phyloP scores from a whole-genome alignment of 1,140 invertebrate genomes.

The Argopecten irradians region DNA sequence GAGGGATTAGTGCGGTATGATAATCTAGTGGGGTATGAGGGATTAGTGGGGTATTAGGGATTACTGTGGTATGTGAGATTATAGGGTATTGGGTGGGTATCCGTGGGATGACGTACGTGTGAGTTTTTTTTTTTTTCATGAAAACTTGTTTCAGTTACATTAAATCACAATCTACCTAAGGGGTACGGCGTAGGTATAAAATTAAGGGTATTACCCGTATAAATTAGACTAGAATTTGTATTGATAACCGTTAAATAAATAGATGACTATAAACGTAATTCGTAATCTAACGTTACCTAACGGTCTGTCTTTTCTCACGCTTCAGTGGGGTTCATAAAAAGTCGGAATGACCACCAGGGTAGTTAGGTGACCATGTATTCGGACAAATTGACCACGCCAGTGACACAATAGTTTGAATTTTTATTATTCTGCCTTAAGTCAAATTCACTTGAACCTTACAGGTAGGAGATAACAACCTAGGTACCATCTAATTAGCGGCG shows the following conservation, averaged over 20 bases:
- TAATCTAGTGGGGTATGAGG: too few species aligned
- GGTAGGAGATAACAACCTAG: slow-evolving; percentile 8
- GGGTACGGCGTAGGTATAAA: too few species aligned
- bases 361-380: slow-evolving; percentile 3
- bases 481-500: slow-evolving; percentile 15
- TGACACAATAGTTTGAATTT: slow-evolving; percentile 11
- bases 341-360: slow-evolving; percentile 12
- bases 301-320: slow-evolving; percentile 19
- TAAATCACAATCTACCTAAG: too few species aligned
- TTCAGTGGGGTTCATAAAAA: background rate
- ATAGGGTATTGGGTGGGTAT: too few species aligned
- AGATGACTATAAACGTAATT: background rate
- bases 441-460: slow-evolving; percentile 4
- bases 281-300: background rate
- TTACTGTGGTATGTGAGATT: too few species aligned
- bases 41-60: too few species aligned
- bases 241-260: background rate
- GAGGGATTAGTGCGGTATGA: too few species aligned
- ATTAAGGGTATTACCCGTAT: background rate
- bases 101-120: too few species aligned
- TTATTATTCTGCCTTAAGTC: background rate
- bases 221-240: background rate
- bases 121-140: too few species aligned
- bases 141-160: too few species aligned
- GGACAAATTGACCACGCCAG: background rate